These are phyloP conservation scores for Anolis carolinensis DNA, from an alignment of 2,113 vertebrate species.

Conservation along the genomic window DNA sequence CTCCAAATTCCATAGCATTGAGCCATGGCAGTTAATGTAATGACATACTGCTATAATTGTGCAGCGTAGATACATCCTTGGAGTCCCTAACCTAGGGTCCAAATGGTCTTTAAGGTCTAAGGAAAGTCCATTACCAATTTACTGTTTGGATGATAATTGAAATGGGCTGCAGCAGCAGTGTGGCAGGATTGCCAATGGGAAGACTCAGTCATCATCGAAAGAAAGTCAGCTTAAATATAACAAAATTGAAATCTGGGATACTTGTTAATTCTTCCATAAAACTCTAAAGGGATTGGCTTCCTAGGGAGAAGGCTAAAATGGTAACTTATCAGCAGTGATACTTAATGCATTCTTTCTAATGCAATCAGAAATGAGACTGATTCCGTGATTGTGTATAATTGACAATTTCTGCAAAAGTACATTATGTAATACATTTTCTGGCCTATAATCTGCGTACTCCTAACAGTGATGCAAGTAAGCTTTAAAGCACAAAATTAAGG, in stretches of 20 bases:
- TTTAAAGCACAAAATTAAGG: conserved; percentile 31
- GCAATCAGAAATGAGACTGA: conserved; percentile 15
- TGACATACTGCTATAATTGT: no score
- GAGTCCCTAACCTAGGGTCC: background rate
- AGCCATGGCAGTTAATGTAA: no score
- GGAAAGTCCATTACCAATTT: background rate
- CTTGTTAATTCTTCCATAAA: background rate
- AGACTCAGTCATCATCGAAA: background rate
- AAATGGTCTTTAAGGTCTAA: background rate
- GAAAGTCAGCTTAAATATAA: background rate
- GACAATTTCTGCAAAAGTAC: conserved; percentile 16
- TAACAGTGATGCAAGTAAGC: conserved; percentile 6
- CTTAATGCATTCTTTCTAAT: conserved; percentile 18
- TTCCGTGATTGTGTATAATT: conserved; percentile 27
- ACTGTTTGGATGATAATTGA: background rate
- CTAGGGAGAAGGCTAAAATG: background rate
- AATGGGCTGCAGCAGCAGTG: background rate
- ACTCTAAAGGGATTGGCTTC: background rate
- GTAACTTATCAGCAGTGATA: background rate
- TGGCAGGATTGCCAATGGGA: background rate
- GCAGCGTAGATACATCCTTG: background rate
- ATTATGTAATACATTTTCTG: conserved; percentile 8
- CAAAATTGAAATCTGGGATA: background rate
- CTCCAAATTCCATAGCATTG: no score
- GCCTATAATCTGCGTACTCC: background rate